These are phyloP conservation scores for Callithrix jacchus DNA, from an alignment of 2,113 vertebrate genomes.

Conservation along the genomic window DNA sequence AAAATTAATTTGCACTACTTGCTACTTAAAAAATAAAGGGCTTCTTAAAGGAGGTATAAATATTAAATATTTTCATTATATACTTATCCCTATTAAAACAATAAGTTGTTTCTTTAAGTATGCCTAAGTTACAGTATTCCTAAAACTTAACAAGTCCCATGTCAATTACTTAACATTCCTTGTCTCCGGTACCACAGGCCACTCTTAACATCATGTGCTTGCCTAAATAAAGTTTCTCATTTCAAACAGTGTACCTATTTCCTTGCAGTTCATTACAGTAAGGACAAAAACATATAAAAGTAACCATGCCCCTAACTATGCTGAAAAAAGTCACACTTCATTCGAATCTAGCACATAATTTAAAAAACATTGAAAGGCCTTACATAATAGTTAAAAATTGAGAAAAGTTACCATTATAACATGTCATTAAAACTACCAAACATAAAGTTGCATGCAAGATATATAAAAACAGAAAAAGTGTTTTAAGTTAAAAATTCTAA, in stretches of 20 bases:
- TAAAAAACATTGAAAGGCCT: no score
- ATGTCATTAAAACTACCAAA: no score
- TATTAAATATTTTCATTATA: not conserved
- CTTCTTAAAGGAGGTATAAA: not conserved
- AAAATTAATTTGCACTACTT: not conserved
- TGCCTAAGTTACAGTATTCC: not conserved
- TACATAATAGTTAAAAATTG: no score
- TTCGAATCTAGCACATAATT: no score
- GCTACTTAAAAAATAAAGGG: not conserved
- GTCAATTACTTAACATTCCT: not conserved
- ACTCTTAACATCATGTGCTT: not conserved
- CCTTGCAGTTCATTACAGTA: constrained; percentile 1
- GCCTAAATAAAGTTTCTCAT: not conserved
- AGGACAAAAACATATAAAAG: no score
- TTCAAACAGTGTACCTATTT: not conserved
- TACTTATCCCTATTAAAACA: not conserved
- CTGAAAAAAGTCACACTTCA: no score
- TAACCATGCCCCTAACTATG: no score
- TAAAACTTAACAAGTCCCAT: not conserved
- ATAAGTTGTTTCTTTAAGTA: not conserved
- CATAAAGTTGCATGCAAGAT: no score
- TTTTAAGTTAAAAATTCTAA: no score
- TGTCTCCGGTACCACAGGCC: not conserved
- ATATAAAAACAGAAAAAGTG: no score
- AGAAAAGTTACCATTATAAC: no score